Base-by-base conservation (phyloP, 2,113 vertebrate species). In the Malaclemys terrapin region DNA sequence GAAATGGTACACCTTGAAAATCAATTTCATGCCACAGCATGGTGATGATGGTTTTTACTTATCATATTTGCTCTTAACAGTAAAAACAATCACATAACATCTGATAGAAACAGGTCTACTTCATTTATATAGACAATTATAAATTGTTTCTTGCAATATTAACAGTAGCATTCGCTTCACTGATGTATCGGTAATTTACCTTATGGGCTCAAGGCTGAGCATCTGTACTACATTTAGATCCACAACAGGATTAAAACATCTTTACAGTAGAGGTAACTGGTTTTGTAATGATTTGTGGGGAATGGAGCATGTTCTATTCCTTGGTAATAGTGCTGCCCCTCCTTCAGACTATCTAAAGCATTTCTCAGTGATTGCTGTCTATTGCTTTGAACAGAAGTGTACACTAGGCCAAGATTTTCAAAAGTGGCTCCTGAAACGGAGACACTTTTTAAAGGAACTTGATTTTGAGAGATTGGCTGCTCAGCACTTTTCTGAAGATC, bases 1-100 rank as follows among this genome's bases (percentile, higher is more conserved):
- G 87, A 96, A 97, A 96, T 89, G 54, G 42, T 31, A 92, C 82
- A 96, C 76, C n/a, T 95, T 95, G 78, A 96, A 96, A 97, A 97
- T 85, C 80, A 95, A 90, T 97, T 97, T 94, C 25, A 81, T 95
- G 72, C 75, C 90, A 97, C 95, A 97, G 94, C 2, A 1, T 45
- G 38, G 7, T 93, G 92, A 90, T 95, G 85, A 92, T 94, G 10
- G 75, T 94, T 96, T 94, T 97, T 96, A 81, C 81, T 87, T 92
- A 83, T 90, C 95, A 42, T 91, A 80, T 94, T 97, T 94, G 86
- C 72, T 88, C 65, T 89, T 86, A 85, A 24, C 42, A 85, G 62
- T 93, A 93, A 96, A 97, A 91, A 86, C 85, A 97, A 94, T 78
- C 80, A 17, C 79, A 53, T 75, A 50, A 76, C 89, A 96, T 94